Percentiles rank a stretch among this genome's conserved stretches.
phyloP scores from a whole-genome alignment of 2,797 vertebrate genomes.

The Australoheros facetus region DNA sequence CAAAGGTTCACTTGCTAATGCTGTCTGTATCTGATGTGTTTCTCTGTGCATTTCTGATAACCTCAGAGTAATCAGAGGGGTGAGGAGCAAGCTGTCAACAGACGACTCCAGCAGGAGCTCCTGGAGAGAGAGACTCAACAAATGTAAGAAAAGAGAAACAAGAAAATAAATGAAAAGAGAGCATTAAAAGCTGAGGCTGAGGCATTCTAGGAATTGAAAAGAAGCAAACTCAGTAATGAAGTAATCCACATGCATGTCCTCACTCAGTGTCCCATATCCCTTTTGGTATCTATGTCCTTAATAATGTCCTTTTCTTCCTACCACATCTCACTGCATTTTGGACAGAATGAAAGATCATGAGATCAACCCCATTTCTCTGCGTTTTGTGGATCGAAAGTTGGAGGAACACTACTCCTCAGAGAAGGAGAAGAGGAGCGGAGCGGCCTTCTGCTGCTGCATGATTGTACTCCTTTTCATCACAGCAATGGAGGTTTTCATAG shows the following conservation, averaged over 20 bases:
- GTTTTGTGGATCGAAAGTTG: conserved; percentile 87
- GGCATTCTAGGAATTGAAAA: not conserved
- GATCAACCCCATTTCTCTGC: conserved; percentile 84
- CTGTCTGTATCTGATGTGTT: not conserved
- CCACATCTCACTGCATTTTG: conserved; percentile 5
- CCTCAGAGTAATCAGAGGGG: conserved; percentile 76
- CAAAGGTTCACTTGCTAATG: not conserved
- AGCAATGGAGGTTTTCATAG: conserved; percentile 88
- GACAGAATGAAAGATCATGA: conserved; percentile 86
- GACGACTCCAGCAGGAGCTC: conserved; percentile 88
- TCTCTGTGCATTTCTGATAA: conserved; percentile 54
- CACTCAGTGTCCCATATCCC: rapidly evolving
- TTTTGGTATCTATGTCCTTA: not conserved
- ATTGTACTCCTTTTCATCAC: conserved; percentile 89
- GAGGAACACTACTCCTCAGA: conserved; percentile 91
- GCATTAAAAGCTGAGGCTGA: not conserved
- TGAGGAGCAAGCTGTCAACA: conserved; percentile 88
- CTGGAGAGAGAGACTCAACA: conserved; percentile 89
- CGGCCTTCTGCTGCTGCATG: conserved; percentile 91
- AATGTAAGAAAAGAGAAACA: conserved; percentile 80
- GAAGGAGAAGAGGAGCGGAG: conserved; percentile 92
- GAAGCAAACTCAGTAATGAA: not conserved
- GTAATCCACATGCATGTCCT: not conserved
- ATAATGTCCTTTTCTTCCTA: not conserved
- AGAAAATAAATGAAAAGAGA: not conserved